Percentiles rank a stretch among this genome's conserved stretches.
These are phyloP conservation scores for Tragelaphus imberbis DNA, from an alignment of 2,113 vertebrate species.

Conservation along the genomic window DNA sequence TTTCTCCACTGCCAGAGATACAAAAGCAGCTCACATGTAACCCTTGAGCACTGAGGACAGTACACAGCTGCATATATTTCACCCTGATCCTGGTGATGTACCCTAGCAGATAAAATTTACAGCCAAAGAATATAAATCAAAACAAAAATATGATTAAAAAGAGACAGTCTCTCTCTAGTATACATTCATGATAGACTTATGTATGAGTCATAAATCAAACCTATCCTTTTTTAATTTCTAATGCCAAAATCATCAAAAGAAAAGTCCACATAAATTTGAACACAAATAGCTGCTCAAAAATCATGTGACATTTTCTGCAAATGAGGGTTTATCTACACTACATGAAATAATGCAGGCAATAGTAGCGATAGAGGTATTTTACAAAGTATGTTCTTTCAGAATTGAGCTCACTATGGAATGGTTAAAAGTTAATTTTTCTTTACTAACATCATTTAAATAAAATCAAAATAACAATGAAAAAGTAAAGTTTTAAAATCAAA, in stretches of 20 bases:
- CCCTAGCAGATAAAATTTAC: background rate
- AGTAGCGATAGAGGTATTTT: background rate
- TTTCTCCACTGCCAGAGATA: background rate
- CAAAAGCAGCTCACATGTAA: background rate
- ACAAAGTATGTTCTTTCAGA: background rate
- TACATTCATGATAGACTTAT: background rate
- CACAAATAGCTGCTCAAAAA: conserved; percentile 19
- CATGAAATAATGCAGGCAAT: background rate
- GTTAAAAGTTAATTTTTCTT: background rate
- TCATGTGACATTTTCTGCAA: conserved; percentile 1
- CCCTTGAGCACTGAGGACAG: background rate
- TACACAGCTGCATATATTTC: background rate
- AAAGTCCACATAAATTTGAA: background rate
- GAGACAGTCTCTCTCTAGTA: background rate
- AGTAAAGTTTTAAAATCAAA: background rate
- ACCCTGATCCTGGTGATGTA: background rate
- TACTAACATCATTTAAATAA: background rate
- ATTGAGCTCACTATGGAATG: background rate
- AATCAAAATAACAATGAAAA: conserved; percentile 15
- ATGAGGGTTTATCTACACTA: background rate
- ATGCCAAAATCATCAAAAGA: background rate
- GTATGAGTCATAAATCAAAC: background rate
- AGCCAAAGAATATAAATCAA: background rate
- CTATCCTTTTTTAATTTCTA: conserved; percentile 14
- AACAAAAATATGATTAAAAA: background rate